A percentile compares a stretch with the other conserved stretches of the same genome.
phyloP scores from a whole-genome alignment of 2,113 vertebrate species.

The Climacteris rufus region DNA sequence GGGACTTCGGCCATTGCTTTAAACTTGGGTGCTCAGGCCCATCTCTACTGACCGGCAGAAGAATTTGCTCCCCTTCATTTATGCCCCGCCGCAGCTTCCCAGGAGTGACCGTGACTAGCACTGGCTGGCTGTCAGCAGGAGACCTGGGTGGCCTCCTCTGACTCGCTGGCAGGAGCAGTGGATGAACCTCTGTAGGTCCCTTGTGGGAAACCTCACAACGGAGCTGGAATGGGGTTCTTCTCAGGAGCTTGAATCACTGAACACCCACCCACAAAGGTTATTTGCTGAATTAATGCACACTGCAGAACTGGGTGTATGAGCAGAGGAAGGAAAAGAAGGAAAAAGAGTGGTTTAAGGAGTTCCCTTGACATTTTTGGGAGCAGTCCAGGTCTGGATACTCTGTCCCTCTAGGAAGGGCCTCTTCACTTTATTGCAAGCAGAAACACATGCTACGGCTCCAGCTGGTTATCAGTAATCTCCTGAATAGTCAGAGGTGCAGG shows the following conservation, averaged over 20 bases:
- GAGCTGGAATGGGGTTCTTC: not conserved
- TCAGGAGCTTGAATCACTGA: not conserved
- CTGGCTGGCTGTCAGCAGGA: not conserved
- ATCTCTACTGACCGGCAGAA: not conserved
- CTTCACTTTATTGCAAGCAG: constrained; percentile 1
- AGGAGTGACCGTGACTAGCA: not conserved
- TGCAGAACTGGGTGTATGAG: not conserved
- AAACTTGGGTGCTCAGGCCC: not conserved
- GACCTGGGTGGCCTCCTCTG: not conserved
- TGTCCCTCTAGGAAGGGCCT: constrained; percentile 3
- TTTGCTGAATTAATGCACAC: not conserved
- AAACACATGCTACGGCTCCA: not conserved
- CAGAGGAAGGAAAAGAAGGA: not conserved
- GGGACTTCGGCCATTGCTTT: not conserved
- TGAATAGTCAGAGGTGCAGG: not conserved
- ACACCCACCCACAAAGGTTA: not conserved
- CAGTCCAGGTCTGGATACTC: not conserved
- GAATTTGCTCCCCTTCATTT: not conserved
- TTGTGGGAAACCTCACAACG: constrained; percentile 15
- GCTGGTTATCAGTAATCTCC: constrained; percentile 44
- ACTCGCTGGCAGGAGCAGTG: not conserved
- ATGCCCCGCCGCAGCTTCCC: not conserved
- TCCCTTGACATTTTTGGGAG: not conserved
- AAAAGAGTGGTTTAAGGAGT: not conserved
- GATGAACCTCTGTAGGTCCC: not conserved